Evolutionary conservation across 2,797 vertebrate species (phyloP).

Genomic region (Hypotaenidia philippensis): DNA sequence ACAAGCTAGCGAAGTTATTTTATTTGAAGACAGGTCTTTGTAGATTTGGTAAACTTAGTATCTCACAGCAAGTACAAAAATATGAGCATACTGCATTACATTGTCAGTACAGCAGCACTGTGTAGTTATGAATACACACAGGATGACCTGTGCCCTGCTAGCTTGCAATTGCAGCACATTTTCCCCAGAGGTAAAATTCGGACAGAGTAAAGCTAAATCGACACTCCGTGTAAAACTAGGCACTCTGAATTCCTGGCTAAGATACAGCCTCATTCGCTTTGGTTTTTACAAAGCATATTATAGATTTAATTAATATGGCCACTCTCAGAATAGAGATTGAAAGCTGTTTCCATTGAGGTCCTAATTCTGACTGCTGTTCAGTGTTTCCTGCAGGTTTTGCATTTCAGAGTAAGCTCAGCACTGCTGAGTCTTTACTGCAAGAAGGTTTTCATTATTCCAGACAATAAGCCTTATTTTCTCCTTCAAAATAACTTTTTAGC

Average conservation of each 20-base stretch:
- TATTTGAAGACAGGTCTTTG: not conserved
- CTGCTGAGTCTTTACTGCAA: not conserved
- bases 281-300: not conserved
- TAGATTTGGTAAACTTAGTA: not conserved
- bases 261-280: not conserved
- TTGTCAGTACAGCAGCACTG: not conserved
- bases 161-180: constrained; percentile 40
- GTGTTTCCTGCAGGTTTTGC: not conserved
- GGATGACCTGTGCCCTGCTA: constrained; percentile 34
- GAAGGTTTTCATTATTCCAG: not conserved
- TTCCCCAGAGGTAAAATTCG: constrained; percentile 37
- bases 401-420: not conserved
- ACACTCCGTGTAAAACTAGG: constrained; percentile 41
- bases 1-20: not conserved
- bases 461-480: not conserved
- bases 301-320: not conserved
- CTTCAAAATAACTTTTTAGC: not conserved
- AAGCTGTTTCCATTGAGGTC: not conserved
- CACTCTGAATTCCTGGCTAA: constrained; percentile 14
- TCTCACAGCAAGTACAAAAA: not conserved
- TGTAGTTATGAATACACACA: not conserved
- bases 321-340: not conserved
- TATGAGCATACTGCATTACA: not conserved
- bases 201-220: constrained; percentile 42
- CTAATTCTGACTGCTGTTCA: not conserved